Evolutionary conservation across 2,888 invertebrate genomes (phyloP).

Genomic region (Acrocyrtus sp.): DNA sequence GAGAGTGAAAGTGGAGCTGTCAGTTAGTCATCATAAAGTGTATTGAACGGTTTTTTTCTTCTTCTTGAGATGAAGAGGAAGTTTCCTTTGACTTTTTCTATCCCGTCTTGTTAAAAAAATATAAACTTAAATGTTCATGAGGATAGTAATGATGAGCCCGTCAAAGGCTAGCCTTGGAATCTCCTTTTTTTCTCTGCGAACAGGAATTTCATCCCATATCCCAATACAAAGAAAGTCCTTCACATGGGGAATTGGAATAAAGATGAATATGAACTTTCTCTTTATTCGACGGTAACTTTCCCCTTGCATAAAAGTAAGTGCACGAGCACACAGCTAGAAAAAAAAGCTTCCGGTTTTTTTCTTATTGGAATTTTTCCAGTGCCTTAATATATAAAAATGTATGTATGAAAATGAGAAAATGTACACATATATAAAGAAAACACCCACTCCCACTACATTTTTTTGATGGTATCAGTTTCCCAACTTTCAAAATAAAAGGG

Average conservation of each 20-base stretch:
- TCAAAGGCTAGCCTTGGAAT: background rate
- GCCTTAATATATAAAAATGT: background rate
- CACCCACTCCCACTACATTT: too few species aligned
- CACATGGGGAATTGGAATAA: background rate
- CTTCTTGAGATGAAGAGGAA: background rate
- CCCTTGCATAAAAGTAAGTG: background rate
- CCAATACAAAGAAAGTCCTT: background rate
- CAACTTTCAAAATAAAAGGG: background rate
- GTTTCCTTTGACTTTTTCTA: background rate
- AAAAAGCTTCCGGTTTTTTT: background rate
- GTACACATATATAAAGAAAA: too few species aligned
- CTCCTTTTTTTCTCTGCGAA: background rate
- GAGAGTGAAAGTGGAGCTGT: background rate
- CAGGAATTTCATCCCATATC: background rate
- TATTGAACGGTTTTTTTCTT: background rate
- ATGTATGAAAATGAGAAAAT: too few species aligned
- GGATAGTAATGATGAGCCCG: background rate
- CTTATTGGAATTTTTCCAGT: conserved; percentile 11
- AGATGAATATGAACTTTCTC: background rate
- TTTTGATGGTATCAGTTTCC: background rate
- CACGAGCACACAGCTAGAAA: background rate
- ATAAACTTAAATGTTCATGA: background rate
- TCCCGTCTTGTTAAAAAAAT: too few species aligned
- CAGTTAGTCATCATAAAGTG: background rate
- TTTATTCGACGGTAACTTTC: background rate